Conservation (phyloP, 53 echinoderm and acorn worm genomes). For the Antedon mediterranea region DNA sequence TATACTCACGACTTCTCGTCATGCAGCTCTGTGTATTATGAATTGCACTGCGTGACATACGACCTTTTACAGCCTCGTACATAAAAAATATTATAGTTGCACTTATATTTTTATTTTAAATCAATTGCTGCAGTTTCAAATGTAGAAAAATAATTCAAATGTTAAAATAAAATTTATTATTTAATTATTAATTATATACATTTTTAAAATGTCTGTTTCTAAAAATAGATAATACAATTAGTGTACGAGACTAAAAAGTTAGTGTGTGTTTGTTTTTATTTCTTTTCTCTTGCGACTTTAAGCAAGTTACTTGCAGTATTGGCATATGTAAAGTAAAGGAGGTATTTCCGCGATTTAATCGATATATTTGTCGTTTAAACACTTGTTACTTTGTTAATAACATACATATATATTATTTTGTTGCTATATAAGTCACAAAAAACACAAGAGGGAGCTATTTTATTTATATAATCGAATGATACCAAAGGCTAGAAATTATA, state of each 20-base stretch:
- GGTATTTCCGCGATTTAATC: neutral
- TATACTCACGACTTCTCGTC: neutral
- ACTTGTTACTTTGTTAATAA: neutral
- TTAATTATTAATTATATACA: no score
- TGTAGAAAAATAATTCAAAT: neutral
- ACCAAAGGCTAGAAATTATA: neutral
- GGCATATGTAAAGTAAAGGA: neutral
- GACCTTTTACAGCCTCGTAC: neutral
- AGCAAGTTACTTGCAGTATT: neutral
- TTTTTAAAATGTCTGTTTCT: neutral
- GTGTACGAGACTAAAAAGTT: slow-evolving; percentile 44
- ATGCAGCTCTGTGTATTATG: neutral
- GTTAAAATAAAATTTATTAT: no score
- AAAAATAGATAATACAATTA: slow-evolving; percentile 9
- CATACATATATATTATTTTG: neutral
- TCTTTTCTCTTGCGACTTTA: slow-evolving; percentile 39
- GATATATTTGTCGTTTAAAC: neutral
- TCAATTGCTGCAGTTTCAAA: neutral
- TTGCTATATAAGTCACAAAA: neutral
- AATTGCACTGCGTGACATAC: neutral
- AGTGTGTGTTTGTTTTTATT: slow-evolving; percentile 42
- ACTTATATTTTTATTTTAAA: neutral
- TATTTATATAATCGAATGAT: neutral
- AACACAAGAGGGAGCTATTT: neutral
- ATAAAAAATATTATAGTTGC: neutral